Evolutionary conservation across 2,888 invertebrate genomes (phyloP).

Genomic region (Flexamia atlantica): DNA sequence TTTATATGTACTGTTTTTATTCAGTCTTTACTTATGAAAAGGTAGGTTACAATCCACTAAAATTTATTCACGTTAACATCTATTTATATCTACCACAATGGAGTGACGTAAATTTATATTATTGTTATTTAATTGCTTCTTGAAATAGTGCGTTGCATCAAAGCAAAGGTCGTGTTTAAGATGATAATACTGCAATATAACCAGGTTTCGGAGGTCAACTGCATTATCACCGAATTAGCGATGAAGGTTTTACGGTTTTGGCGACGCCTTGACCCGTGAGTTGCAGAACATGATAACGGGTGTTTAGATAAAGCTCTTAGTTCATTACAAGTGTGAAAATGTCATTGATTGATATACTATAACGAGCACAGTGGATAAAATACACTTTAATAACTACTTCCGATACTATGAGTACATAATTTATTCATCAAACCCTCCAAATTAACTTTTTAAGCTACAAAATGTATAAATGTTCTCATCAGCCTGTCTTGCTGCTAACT

Average conservation of each 20-base stretch:
- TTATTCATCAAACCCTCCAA: too few species aligned
- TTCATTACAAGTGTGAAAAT: background rate
- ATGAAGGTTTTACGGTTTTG: background rate
- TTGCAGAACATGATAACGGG: background rate
- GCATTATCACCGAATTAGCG: background rate
- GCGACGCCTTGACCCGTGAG: conserved; percentile 7
- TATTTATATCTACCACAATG: too few species aligned
- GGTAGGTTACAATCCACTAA: too few species aligned
- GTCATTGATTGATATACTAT: background rate
- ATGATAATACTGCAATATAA: background rate
- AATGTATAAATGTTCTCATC: too few species aligned
- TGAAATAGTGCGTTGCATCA: background rate
- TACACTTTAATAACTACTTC: too few species aligned
- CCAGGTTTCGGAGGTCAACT: background rate
- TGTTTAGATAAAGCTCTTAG: background rate
- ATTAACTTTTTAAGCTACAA: too few species aligned
- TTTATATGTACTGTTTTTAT: too few species aligned
- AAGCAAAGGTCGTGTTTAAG: background rate
- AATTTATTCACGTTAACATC: too few species aligned
- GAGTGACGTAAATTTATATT: background rate
- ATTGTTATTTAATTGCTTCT: background rate
- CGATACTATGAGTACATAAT: too few species aligned
- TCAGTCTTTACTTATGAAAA: too few species aligned
- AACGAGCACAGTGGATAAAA: background rate
- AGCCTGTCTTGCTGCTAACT: too few species aligned